These are phyloP conservation scores for Apis dorsata DNA, from an alignment of 1,140 invertebrate genomes.

Conservation along the genomic window DNA sequence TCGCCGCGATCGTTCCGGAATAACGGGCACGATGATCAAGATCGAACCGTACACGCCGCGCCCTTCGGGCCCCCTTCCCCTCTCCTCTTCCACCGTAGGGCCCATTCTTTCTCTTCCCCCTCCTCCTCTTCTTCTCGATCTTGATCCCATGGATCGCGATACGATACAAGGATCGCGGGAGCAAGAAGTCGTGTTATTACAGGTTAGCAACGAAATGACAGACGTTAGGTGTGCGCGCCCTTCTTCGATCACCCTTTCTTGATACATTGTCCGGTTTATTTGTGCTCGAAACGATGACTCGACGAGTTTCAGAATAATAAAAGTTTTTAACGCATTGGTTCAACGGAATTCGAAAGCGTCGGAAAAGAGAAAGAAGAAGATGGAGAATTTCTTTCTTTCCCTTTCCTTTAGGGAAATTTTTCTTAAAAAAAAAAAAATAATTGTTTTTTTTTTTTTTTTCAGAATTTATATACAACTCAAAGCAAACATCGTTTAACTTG, in stretches of 20 bases:
- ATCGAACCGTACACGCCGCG: conserved; percentile 24
- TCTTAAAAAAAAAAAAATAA: no score
- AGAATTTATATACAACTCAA: no score
- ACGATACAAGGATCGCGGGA: conserved; percentile 35
- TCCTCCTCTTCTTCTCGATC: not conserved
- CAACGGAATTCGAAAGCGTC: no score
- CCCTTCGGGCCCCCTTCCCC: conserved; percentile 11
- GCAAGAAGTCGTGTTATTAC: conserved; percentile 47
- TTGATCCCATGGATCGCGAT: conserved; percentile 39
- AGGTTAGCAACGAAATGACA: conserved; percentile 43
- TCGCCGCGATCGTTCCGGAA: conserved; percentile 46
- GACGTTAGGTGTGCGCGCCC: conserved; percentile 27
- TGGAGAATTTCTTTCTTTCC: no score
- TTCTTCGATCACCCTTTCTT: not conserved
- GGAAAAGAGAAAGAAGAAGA: no score
- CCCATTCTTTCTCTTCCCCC: conserved; percentile 10
- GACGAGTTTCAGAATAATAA: not conserved
- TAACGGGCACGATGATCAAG: conserved; percentile 53
- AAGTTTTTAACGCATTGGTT: no score
- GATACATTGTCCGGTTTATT: not conserved
- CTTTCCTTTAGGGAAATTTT: no score
- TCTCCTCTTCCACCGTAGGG: not conserved
- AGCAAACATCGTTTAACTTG: no score
- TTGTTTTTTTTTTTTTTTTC: no score
- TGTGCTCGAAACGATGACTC: not conserved